Percentiles rank a stretch among this genome's conserved stretches.
Conservation (phyloP, 2,888 invertebrate genomes). For the Agapetus fuscipes region DNA sequence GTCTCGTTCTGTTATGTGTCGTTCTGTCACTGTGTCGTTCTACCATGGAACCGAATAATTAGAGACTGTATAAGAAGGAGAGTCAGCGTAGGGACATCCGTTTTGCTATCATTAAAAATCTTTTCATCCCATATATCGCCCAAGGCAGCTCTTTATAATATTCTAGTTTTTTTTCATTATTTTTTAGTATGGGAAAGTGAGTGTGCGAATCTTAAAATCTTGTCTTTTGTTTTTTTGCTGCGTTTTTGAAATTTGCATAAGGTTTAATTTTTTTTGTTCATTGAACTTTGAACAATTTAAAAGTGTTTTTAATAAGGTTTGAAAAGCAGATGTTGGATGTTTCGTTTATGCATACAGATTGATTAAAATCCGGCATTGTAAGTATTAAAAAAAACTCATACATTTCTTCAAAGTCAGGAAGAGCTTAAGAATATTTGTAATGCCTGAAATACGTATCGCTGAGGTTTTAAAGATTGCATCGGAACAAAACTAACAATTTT, state of each 20-base stretch:
- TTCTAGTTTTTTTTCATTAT: conserved; percentile 3
- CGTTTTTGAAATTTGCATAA: background rate
- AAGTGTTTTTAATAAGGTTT: too few relatives aligned
- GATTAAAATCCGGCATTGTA: too few relatives aligned
- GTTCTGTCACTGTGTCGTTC: background rate
- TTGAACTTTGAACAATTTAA: too few relatives aligned
- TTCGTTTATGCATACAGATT: too few relatives aligned
- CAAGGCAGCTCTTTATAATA: background rate
- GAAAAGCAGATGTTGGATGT: too few relatives aligned
- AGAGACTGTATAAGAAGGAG: background rate
- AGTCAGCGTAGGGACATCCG: background rate
- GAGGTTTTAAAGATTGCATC: too few relatives aligned
- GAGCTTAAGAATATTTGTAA: too few relatives aligned
- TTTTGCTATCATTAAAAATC: background rate
- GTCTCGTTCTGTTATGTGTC: too few relatives aligned
- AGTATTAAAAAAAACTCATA: too few relatives aligned
- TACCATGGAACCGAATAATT: background rate
- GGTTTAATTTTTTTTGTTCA: background rate
- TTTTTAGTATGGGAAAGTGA: conserved; percentile 9
- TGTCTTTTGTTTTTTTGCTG: conserved; percentile 6
- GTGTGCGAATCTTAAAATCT: background rate
- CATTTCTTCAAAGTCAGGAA: too few relatives aligned
- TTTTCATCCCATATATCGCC: background rate
- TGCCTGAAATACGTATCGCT: too few relatives aligned
- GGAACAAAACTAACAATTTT: too few relatives aligned